A percentile compares a stretch with the other conserved stretches of the same genome.
Evolutionary conservation across 2,888 invertebrate genomes (phyloP).

Genomic region (Harpalus rufipes): DNA sequence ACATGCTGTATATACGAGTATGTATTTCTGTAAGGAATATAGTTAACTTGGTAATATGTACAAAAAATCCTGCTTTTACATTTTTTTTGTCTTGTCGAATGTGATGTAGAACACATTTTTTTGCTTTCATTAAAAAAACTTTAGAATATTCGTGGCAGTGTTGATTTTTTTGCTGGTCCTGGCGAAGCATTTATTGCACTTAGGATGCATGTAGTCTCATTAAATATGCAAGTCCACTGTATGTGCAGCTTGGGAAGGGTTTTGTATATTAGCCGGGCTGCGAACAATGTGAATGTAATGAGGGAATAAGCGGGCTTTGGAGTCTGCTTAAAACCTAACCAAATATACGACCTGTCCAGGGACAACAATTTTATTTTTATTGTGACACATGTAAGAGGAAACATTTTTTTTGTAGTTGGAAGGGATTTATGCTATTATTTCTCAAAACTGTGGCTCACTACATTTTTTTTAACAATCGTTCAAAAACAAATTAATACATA

Average conservation of each 20-base stretch:
- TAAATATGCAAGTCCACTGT: conserved; percentile 54
- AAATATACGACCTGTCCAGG: background rate
- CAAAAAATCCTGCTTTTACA: background rate
- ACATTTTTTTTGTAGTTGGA: background rate
- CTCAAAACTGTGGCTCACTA: no score
- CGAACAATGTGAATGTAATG: conserved; percentile 5
- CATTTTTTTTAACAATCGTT: no score
- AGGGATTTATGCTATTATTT: background rate
- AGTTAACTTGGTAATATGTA: no score
- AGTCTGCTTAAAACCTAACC: background rate
- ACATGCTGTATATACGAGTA: no score
- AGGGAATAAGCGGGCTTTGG: background rate
- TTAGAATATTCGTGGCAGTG: background rate
- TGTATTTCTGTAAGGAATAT: no score
- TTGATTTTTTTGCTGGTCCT: background rate
- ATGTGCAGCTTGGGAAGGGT: background rate
- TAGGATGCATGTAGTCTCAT: conserved; percentile 59
- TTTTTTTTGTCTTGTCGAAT: background rate
- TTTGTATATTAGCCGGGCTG: background rate
- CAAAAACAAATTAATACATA: no score
- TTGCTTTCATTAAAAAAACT: background rate
- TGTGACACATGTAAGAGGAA: background rate
- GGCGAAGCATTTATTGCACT: conserved; percentile 54
- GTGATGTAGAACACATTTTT: background rate
- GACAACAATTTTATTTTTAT: background rate